Conservation (phyloP, 37 sponge, comb jelly and placozoan genomes). For the Crambe crambe region DNA sequence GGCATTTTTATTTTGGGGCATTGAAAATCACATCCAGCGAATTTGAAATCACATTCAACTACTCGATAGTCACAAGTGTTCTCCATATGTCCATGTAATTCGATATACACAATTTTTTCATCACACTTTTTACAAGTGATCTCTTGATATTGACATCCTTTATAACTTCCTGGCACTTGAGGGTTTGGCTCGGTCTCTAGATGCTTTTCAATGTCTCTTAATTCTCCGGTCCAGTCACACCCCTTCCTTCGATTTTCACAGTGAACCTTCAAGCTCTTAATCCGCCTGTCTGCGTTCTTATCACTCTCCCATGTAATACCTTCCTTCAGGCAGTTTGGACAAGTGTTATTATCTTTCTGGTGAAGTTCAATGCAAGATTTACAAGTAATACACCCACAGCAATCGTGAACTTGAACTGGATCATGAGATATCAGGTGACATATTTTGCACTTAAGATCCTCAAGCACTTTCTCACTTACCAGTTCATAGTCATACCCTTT, state of each 20-base stretch:
- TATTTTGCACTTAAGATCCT: background rate
- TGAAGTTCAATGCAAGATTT: background rate
- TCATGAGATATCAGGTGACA: conserved; percentile 9
- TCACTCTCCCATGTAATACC: background rate
- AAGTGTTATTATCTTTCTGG: background rate
- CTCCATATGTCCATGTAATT: background rate
- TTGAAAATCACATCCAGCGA: background rate
- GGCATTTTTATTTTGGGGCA: background rate
- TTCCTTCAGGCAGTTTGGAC: background rate
- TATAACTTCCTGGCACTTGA: too few species aligned
- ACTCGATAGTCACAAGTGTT: background rate
- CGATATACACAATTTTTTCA: too few species aligned
- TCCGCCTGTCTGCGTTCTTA: background rate
- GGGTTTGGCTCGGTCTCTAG: too few species aligned
- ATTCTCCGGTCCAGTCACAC: conserved; percentile 6
- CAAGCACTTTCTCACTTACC: background rate
- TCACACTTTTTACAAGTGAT: too few species aligned
- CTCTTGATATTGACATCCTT: too few species aligned
- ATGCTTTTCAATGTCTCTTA: background rate
- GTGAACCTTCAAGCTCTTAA: background rate
- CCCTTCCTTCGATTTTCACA: conserved; percentile 4
- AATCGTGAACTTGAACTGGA: background rate
- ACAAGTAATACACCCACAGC: conserved; percentile 8
- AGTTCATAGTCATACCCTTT: conserved; percentile 12
- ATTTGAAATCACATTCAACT: background rate